Base-by-base conservation (phyloP, 2,113 vertebrate genomes). In the Eptesicus fuscus region DNA sequence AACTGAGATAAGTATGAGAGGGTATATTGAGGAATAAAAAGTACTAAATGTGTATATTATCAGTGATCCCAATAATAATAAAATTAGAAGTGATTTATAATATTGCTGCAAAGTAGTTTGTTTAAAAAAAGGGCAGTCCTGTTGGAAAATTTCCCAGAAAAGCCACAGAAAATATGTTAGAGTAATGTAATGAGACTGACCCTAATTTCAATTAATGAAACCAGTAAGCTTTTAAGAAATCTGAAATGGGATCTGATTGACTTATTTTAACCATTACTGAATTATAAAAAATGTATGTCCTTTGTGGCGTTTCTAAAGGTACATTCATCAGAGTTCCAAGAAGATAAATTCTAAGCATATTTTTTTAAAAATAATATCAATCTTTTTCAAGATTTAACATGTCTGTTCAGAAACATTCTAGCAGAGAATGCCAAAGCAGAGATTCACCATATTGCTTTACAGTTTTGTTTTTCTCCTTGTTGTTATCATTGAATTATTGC, bases 171-270 rank as follows among this genome's bases (percentile, higher is more conserved):
- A 97, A 95, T 96, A 96, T 90, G 65, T 93, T 94, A 69, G 65
- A 88, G 92, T 93, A 56, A 96, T 83, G 90, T 63, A 95, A 95
- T 90, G 94, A 95, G 53, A 59, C 65, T 92, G 86, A 93, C 84
- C 90, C 28, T 84, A 65, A 96, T 96, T 97, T 96, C 90, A 97
- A 93, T 96, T 96, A 97, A 88, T 93, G 87, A 92, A 96, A 93
- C 93, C 93, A 91, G 84, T 88, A 87, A 90, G 77, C 88, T 90
- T 95, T 97, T 92, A 86, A 80, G 90, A 96, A 95, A 95, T 88
- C 30, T 94, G 80, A 96, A 95, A 85, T 70, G 69, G 74, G 71
- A 77, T 96, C 80, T 42, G 47, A 90, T 69, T 87, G 80, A 94
- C 61, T 95, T 95, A 87, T 74, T 92, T 85, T 96, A 95, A 87